A percentile compares a stretch with the other conserved stretches of the same genome.
Evolutionary conservation across 2,113 vertebrate species (phyloP).

Genomic region (Chaetodon auriga): DNA sequence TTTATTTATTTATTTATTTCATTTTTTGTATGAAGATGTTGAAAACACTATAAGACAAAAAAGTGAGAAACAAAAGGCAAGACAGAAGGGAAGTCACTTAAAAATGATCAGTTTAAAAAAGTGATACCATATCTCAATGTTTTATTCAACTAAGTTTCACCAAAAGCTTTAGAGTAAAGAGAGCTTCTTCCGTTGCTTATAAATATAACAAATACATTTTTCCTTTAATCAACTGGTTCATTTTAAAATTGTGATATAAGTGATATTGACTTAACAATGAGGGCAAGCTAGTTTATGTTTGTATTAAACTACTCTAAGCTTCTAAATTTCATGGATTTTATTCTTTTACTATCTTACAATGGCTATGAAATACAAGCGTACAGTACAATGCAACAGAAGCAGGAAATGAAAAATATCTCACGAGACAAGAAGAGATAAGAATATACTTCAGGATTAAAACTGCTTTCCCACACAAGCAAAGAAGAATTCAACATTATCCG

Average conservation of each 20-base stretch:
- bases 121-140: conserved; percentile 34
- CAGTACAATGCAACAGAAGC: conserved; percentile 24
- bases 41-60: neutral
- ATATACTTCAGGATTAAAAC: conserved; percentile 16
- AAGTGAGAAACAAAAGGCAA: neutral
- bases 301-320: neutral
- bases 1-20: too few relatives aligned
- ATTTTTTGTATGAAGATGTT: neutral
- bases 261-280: conserved; percentile 19
- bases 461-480: conserved; percentile 34
- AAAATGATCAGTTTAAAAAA: neutral
- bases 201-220: conserved; percentile 66
- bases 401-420: conserved; percentile 2
- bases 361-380: conserved; percentile 33
- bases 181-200: conserved; percentile 66
- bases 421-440: conserved; percentile 9
- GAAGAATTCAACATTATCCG: conserved; percentile 24
- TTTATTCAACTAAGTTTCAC: conserved; percentile 81
- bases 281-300: conserved; percentile 31
- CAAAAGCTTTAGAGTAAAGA: conserved; percentile 64
- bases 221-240: conserved; percentile 39
- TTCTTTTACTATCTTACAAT: conserved; percentile 32
- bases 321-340: conserved; percentile 13
- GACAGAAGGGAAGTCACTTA: neutral
- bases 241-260: conserved; percentile 41